phyloP scores from a whole-genome alignment of 2,113 vertebrate species.

The Empidonax alnorum region DNA sequence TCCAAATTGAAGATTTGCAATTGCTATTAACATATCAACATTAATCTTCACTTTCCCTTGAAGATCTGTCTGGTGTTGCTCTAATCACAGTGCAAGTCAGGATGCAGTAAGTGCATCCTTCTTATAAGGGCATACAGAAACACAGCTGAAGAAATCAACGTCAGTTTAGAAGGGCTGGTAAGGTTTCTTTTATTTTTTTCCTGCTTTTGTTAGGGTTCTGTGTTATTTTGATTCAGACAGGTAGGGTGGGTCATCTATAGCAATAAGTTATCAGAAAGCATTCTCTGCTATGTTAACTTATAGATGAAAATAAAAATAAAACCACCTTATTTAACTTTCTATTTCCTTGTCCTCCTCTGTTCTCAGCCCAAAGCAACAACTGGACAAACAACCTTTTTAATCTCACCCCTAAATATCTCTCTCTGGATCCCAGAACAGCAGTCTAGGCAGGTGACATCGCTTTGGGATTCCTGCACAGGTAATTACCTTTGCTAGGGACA shows the following conservation, averaged over 20 bases:
- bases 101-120: background rate
- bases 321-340: background rate
- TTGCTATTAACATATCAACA: background rate
- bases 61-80: background rate
- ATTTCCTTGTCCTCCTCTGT: background rate
- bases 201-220: background rate
- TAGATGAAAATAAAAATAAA: background rate
- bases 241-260: background rate
- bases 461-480: background rate
- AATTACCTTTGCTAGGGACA: background rate
- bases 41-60: background rate
- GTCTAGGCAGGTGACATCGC: accelerated
- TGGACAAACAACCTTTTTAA: background rate
- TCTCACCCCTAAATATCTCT: background rate
- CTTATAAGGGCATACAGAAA: background rate
- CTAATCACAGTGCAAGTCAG: background rate
- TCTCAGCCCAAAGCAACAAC: background rate
- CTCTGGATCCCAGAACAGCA: background rate
- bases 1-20: background rate
- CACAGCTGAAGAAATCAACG: background rate
- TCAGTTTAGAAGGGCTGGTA: background rate
- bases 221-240: background rate
- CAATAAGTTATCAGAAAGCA: background rate
- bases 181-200: background rate
- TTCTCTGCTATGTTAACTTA: background rate